A percentile compares a stretch with the other conserved stretches of the same genome.
phyloP scores from a whole-genome alignment of 2,113 vertebrate genomes.

The Hippocampus guttulatus region DNA sequence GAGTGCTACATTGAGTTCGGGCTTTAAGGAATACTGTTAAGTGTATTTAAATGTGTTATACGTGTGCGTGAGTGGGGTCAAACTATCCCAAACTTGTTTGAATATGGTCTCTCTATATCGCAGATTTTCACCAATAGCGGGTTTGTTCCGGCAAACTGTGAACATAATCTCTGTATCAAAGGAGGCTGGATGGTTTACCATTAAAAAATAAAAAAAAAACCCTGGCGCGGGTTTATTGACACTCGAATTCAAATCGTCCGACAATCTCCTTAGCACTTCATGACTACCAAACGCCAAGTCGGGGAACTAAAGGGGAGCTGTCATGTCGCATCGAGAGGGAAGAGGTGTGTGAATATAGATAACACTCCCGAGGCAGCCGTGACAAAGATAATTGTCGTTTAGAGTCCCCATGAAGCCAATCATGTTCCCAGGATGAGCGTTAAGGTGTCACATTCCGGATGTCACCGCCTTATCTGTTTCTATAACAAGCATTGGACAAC shows the following conservation, averaged over 20 bases:
- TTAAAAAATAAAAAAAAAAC: constrained; percentile 32
- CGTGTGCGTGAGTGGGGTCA: constrained; percentile 38
- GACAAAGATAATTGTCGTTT: constrained; percentile 59
- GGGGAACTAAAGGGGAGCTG: constrained; percentile 62
- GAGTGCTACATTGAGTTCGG: neutral
- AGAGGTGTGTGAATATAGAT: constrained; percentile 60
- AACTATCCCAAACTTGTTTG: constrained; percentile 49
- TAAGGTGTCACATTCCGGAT: neutral
- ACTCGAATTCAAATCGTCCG: constrained; percentile 67
- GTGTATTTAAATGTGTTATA: constrained; percentile 39
- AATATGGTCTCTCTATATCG: constrained; percentile 35
- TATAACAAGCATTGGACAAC: neutral
- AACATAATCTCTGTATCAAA: constrained; percentile 61
- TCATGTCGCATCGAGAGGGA: constrained; percentile 64
- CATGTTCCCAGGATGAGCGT: neutral
- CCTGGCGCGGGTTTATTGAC: constrained; percentile 59
- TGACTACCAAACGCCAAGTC: constrained; percentile 53
- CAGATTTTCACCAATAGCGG: neutral
- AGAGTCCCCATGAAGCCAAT: constrained; percentile 32
- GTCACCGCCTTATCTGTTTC: neutral
- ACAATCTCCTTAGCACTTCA: constrained; percentile 67
- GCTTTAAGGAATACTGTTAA: neutral
- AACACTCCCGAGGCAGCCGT: constrained; percentile 53
- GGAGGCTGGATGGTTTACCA: constrained; percentile 36
- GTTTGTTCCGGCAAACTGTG: constrained; percentile 17